phyloP scores from a whole-genome alignment of 1,140 invertebrate genomes.

The Melitaea cinxia region DNA sequence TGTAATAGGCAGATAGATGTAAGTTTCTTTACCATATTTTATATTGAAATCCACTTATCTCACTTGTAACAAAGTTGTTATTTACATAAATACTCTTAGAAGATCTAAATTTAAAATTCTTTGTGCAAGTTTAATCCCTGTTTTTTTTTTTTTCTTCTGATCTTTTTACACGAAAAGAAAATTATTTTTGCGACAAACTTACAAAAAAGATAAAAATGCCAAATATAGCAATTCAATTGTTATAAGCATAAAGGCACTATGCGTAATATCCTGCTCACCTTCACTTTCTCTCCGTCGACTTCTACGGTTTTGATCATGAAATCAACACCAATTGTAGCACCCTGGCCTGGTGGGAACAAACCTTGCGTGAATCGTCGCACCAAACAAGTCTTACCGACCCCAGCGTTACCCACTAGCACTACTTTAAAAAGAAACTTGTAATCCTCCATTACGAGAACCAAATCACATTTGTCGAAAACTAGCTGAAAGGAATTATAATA shows the following conservation, averaged over 20 bases:
- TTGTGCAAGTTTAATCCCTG: no score
- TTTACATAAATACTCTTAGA: no score
- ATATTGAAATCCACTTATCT: no score
- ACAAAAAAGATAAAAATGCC: background rate
- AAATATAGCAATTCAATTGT: slow-evolving; percentile 23
- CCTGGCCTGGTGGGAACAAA: slow-evolving; percentile 97
- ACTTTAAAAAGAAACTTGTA: slow-evolving; percentile 99
- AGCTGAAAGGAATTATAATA: slow-evolving; percentile 55
- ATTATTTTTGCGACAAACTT: background rate
- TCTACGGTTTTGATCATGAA: slow-evolving; percentile 99
- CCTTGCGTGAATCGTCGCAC: slow-evolving; percentile 96
- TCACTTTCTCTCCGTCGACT: slow-evolving; percentile 99
- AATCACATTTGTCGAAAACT: slow-evolving; percentile 69
- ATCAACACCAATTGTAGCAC: slow-evolving; percentile 99
- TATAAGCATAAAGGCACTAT: slow-evolving; percentile 5
- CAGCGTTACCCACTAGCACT: slow-evolving; percentile 96
- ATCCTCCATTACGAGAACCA: slow-evolving; percentile 91
- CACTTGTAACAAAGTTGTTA: no score
- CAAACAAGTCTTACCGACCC: slow-evolving; percentile 96
- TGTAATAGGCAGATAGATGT: no score
- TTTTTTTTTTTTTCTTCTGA: no score
- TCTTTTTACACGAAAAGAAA: background rate
- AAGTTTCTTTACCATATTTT: no score
- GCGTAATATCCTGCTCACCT: slow-evolving; percentile 84
- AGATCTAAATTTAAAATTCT: no score